Evolutionary conservation across 2,797 vertebrate genomes (phyloP).

Genomic region (Sebastes elongatus): DNA sequence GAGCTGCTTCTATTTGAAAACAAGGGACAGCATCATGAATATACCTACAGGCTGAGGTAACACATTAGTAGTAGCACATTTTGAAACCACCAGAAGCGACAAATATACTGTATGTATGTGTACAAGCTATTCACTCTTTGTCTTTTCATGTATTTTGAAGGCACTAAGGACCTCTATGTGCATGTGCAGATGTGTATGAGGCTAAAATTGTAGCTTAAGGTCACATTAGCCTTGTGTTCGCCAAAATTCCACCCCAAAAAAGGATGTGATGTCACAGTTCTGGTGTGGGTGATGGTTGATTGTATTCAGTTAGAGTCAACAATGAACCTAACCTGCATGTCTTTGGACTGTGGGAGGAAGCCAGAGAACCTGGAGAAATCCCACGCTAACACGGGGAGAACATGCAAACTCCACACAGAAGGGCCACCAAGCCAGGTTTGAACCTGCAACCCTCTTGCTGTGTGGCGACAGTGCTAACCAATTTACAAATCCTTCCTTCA

Average conservation of each 20-base stretch:
- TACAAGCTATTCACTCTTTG: neutral
- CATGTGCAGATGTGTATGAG: neutral
- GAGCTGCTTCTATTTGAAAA: conserved; percentile 34
- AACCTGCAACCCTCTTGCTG: too few species aligned
- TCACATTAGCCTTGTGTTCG: neutral
- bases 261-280: neutral
- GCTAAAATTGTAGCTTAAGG: neutral
- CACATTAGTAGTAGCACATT: conserved; percentile 2
- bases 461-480: too few species aligned
- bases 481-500: too few species aligned
- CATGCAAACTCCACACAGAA: too few species aligned
- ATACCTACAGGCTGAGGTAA: conserved; percentile 31
- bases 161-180: neutral
- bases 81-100: neutral
- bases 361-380: too few species aligned
- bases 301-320: too few species aligned
- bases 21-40: conserved; percentile 13
- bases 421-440: too few species aligned
- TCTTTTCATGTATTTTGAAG: neutral
- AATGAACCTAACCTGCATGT: too few species aligned
- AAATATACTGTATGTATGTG: neutral
- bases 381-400: too few species aligned
- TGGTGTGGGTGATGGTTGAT: neutral
- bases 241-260: neutral
- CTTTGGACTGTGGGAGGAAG: too few species aligned